Evolutionary conservation across 2,888 invertebrate genomes (phyloP), one percentile per base, ranked within the genome.

Genomic region (Tipula confusa): DNA sequence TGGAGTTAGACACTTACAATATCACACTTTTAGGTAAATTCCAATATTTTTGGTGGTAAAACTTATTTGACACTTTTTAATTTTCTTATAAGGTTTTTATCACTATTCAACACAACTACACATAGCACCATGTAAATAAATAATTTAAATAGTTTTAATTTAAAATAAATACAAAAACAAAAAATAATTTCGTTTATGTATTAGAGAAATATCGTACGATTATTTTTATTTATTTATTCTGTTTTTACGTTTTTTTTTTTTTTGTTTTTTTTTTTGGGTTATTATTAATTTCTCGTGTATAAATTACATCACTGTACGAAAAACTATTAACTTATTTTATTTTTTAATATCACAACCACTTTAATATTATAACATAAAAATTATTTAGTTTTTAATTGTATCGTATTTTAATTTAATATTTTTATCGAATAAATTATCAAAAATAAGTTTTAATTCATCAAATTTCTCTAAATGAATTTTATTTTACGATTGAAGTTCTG

Each of bases 221-320:
- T 64, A 24, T 64, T 64, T 64, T 43, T 11, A 24, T 64, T 64
- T 64, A 64, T 64, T 64, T 64, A 64, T 64, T 64, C 24, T 64
- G 24, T 64, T 64, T 18, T 48, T 48, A 48, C 43, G n/a, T 43
- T 48, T 48, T 48, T 64, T n/a, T n/a, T n/a, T n/a, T n/a, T n/a
- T n/a, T n/a, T n/a, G n/a, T n/a, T n/a, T n/a, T n/a, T n/a, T 64
- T 64, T 64, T 64, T 24, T 64, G 64, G 64, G 64, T 64, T 64
- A 64, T 43, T 43, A 43, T 43, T 43, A 43, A 43, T 43, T 43
- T 43, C 43, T 43, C 43, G 5, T 36, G 31, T 36, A 24, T 43
- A 64, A 24, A 64, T 64, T 64, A 64, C 64, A 64, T 64, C 64
- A 64, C 64, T 64, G 43, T 15, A 0, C 43, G 15, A 15, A 5